Conservation (phyloP, 2,797 vertebrate genomes). For the Lagocephalus sceleratus region DNA sequence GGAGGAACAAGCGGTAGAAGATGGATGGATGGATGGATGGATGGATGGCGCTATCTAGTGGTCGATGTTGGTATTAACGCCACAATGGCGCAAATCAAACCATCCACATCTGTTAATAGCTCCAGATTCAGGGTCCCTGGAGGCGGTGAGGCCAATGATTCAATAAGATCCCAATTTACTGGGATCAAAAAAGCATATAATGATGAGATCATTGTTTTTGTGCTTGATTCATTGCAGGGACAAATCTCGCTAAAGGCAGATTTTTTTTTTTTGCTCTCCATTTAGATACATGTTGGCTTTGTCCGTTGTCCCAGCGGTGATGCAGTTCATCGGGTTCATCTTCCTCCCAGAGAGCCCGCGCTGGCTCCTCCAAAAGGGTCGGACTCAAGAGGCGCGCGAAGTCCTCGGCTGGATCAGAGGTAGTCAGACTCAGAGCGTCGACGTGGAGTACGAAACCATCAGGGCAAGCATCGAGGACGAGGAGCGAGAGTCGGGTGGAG, state of each 20-base stretch:
- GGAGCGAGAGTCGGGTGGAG: constrained; percentile 77
- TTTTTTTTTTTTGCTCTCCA: neutral
- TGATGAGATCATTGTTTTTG: too few species aligned
- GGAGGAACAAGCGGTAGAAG: too few species aligned
- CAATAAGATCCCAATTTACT: too few species aligned
- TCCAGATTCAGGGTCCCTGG: neutral
- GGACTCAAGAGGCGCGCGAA: constrained; percentile 80
- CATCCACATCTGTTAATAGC: too few species aligned
- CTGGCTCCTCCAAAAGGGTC: constrained; percentile 94
- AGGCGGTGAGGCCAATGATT: neutral
- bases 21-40: too few species aligned
- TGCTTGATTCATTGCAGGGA: too few species aligned
- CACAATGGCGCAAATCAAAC: too few species aligned
- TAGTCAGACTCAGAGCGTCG: constrained; percentile 77
- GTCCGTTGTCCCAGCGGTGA: constrained; percentile 82
- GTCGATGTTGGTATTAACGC: too few species aligned
- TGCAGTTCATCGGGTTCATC: constrained; percentile 93
- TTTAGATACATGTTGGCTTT: constrained; percentile 94
- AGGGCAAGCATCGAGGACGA: constrained; percentile 88
- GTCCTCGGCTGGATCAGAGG: constrained; percentile 86
- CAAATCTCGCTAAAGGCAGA: neutral
- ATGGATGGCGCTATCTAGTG: too few species aligned
- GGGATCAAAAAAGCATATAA: too few species aligned
- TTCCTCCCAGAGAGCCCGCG: constrained; percentile 96
- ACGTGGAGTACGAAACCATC: constrained; percentile 89